Conservation (phyloP, 2,797 vertebrate genomes). For the Chaetodon trifasciatus region DNA sequence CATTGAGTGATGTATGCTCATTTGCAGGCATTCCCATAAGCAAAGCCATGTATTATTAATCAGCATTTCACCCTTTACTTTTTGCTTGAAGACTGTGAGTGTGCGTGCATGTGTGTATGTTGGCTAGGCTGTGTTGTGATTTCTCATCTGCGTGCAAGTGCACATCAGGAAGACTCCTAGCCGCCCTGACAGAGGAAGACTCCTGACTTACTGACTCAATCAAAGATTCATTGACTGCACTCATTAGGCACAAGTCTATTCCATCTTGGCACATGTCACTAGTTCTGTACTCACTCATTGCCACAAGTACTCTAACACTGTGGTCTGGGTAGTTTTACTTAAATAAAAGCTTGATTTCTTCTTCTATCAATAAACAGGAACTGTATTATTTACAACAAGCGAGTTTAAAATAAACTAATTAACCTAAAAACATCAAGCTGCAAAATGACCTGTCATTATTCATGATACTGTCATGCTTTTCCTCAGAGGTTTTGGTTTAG, state of each 20-base stretch:
- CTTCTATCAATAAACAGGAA: background rate
- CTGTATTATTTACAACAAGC: too few relatives aligned
- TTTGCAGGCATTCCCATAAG: conserved; percentile 28
- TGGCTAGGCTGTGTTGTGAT: conserved; percentile 19
- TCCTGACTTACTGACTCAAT: conserved; percentile 45
- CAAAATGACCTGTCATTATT: background rate
- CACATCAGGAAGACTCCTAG: conserved; percentile 30
- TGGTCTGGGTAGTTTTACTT: background rate
- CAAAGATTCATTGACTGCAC: conserved; percentile 61
- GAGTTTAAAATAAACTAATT: background rate
- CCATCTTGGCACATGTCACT: conserved; percentile 31
- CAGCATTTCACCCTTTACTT: conserved; percentile 27
- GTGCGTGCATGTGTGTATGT: conserved; percentile 23
- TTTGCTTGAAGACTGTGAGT: conserved; percentile 28
- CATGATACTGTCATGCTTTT: background rate
- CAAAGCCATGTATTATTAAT: conserved; percentile 66
- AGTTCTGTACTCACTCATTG: conserved; percentile 6
- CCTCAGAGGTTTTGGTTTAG: background rate
- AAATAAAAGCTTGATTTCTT: background rate
- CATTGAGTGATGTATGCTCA: conserved; percentile 57
- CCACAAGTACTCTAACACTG: background rate
- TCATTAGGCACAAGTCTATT: conserved; percentile 40
- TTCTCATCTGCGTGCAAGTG: conserved; percentile 35
- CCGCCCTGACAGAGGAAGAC: conserved; percentile 2
- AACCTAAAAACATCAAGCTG: background rate